phyloP scores from a whole-genome alignment of 1,140 invertebrate species.

The Magallana ariakensis region DNA sequence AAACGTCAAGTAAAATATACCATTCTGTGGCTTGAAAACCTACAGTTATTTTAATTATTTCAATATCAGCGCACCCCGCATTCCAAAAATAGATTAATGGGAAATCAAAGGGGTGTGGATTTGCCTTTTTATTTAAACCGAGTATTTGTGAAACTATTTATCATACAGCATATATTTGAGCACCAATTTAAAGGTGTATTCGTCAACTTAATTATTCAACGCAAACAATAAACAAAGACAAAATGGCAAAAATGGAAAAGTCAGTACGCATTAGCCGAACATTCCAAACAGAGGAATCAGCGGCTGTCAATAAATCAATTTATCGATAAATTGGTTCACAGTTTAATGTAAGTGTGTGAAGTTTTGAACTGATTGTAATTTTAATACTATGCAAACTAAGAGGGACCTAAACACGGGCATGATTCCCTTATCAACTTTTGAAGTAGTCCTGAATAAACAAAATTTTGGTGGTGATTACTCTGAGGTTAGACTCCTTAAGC shows the following conservation, averaged over 20 bases:
- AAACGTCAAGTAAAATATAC: too few species aligned
- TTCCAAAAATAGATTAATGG: too few species aligned
- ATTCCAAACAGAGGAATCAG: neutral
- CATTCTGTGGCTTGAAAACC: too few species aligned
- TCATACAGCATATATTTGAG: neutral
- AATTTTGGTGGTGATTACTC: neutral
- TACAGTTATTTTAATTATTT: too few species aligned
- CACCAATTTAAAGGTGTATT: neutral
- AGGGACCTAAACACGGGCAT: neutral
- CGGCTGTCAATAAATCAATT: constrained; percentile 27
- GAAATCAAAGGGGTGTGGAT: neutral
- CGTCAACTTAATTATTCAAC: constrained; percentile 11
- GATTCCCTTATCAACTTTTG: constrained; percentile 35
- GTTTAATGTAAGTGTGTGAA: constrained; percentile 34
- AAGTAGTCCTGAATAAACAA: constrained; percentile 16
- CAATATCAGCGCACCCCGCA: too few species aligned
- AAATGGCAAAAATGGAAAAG: constrained; percentile 7
- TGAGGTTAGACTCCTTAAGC: constrained; percentile 24
- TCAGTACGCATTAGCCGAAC: neutral
- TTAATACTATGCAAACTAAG: constrained; percentile 29
- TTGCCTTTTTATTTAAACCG: neutral
- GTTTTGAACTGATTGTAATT: constrained; percentile 33
- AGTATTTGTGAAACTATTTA: neutral
- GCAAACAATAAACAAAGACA: constrained; percentile 20
- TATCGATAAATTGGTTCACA: constrained; percentile 34